Evolutionary conservation across 2,888 invertebrate genomes (phyloP).

Genomic region (Sarcophaga carnaria): DNA sequence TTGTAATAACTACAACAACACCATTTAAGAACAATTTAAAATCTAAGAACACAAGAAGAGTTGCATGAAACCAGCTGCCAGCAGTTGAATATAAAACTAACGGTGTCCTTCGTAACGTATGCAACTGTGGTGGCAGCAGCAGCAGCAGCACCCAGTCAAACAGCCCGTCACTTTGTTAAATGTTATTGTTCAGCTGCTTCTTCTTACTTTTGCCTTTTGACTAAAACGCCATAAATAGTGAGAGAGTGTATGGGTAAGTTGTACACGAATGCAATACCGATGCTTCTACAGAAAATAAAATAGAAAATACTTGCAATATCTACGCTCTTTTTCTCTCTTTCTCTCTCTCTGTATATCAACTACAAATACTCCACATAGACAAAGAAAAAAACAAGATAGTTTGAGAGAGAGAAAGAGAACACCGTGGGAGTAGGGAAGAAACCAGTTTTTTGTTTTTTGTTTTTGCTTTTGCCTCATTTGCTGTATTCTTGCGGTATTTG

Average conservation of each 20-base stretch:
- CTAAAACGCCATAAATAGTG: neutral
- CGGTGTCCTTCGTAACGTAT: constrained; percentile 43
- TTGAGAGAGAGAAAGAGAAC: too few species aligned
- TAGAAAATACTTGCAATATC: constrained; percentile 29
- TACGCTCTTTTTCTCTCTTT: too few species aligned
- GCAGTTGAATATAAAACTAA: constrained; percentile 11
- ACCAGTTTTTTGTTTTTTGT: neutral
- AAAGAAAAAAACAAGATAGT: too few species aligned
- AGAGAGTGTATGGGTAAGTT: neutral
- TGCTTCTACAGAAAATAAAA: neutral
- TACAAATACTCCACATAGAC: too few species aligned
- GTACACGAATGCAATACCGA: neutral
- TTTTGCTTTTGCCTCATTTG: constrained; percentile 1
- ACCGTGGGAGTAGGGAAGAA: neutral
- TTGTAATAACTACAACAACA: too few species aligned
- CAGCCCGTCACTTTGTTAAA: neutral
- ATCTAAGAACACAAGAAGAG: constrained; percentile 32
- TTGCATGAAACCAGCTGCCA: constrained; percentile 43
- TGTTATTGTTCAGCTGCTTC: neutral
- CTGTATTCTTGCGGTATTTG: neutral
- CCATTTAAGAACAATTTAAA: constrained; percentile 12
- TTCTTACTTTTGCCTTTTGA: neutral
- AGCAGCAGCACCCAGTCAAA: constrained; percentile 3
- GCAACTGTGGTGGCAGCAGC: constrained; percentile 22
- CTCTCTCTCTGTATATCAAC: too few species aligned